A percentile compares a stretch with the other conserved stretches of the same genome.
Evolutionary conservation across 2,888 invertebrate species (phyloP).

Genomic region (Hypselothyrea guttata): DNA sequence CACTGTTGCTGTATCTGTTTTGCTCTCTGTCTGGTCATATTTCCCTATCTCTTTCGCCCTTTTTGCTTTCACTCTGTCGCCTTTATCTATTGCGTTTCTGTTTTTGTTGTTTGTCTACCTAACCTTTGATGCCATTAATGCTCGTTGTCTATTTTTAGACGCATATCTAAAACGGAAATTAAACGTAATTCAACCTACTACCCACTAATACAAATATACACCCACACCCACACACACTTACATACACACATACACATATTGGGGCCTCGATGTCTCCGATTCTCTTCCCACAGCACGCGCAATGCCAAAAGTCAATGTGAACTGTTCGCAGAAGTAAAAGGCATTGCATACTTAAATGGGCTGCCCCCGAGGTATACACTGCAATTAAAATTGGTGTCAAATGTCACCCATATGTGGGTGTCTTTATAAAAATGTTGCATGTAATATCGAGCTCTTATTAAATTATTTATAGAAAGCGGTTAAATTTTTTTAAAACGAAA

Average conservation of each 20-base stretch:
- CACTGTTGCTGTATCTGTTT: too few relatives aligned
- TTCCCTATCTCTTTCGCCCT: too few relatives aligned
- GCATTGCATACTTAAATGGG: conserved; percentile 56
- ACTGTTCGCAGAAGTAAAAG: conserved; percentile 17
- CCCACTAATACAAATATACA: conserved; percentile 10
- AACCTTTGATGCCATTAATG: conserved; percentile 12
- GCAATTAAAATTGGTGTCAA: too few relatives aligned
- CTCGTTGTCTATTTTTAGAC: conserved; percentile 39
- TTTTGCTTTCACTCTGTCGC: not conserved
- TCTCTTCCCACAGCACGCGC: too few relatives aligned
- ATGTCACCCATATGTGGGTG: too few relatives aligned
- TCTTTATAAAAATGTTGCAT: too few relatives aligned
- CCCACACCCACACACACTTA: conserved; percentile 16
- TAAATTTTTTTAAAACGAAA: too few relatives aligned
- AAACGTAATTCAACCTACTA: conserved; percentile 35
- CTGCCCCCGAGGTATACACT: conserved; percentile 11
- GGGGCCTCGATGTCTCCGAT: too few relatives aligned
- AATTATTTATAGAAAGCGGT: too few relatives aligned
- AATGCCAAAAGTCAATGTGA: conserved; percentile 2
- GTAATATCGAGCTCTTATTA: too few relatives aligned
- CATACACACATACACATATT: conserved; percentile 2
- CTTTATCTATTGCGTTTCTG: not conserved
- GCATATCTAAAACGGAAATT: conserved; percentile 48
- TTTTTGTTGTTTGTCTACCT: conserved; percentile 1
- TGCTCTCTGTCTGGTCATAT: too few relatives aligned